These are phyloP conservation scores for Calidris pygmaea DNA, from an alignment of 2,113 vertebrate species.

Conservation along the genomic window DNA sequence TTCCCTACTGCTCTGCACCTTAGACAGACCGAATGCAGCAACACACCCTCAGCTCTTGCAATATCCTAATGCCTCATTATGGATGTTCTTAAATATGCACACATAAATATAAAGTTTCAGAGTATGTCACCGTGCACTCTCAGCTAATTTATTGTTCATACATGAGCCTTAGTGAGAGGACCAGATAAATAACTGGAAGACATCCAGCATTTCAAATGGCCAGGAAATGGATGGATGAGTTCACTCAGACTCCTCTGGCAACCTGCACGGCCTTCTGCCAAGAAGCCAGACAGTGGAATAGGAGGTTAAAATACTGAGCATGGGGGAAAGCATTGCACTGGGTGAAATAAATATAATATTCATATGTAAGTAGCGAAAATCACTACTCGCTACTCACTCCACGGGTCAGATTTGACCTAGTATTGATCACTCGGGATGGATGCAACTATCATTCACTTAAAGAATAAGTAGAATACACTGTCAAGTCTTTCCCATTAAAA, in stretches of 20 bases:
- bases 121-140: background rate
- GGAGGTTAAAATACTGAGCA: background rate
- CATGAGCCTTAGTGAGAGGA: background rate
- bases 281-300: background rate
- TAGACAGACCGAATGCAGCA: background rate
- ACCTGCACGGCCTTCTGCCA: background rate
- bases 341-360: background rate
- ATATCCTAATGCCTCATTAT: background rate
- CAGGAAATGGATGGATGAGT: constrained; percentile 11
- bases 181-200: constrained; percentile 11
- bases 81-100: background rate
- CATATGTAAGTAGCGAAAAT: background rate
- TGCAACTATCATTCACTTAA: background rate
- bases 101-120: background rate
- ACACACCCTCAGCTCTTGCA: background rate
- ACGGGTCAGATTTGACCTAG: background rate
- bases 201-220: background rate
- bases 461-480: background rate
- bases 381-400: background rate
- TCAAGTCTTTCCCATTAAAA: background rate
- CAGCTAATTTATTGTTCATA: constrained; percentile 22
- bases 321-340: background rate
- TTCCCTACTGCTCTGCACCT: background rate
- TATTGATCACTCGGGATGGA: background rate
- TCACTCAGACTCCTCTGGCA: background rate